A percentile compares a stretch with the other conserved stretches of the same genome.
These are phyloP conservation scores for Bagarius yarrelli DNA, from an alignment of 2,113 vertebrate species.

Conservation along the genomic window DNA sequence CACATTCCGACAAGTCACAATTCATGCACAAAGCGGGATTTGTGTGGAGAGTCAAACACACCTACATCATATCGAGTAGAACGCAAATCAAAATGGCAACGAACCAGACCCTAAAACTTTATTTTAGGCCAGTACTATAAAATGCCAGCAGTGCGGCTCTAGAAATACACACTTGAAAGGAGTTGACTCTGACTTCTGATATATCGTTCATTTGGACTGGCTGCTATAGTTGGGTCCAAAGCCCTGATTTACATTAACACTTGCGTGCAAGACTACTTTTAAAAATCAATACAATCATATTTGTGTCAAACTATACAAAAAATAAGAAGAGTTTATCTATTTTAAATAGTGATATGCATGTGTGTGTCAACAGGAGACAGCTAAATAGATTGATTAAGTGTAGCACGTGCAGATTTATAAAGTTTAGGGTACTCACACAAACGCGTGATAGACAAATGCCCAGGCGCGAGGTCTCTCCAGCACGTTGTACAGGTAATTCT, in stretches of 20 bases:
- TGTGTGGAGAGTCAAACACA: neutral
- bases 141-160: neutral
- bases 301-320: neutral
- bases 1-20: neutral
- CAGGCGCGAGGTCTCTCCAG: constrained; percentile 92
- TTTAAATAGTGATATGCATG: neutral
- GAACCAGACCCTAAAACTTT: neutral
- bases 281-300: neutral
- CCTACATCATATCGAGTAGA: too few relatives aligned
- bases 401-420: neutral
- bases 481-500: constrained; percentile 96
- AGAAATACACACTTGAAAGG: neutral
- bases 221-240: neutral
- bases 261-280: too few relatives aligned
- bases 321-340: neutral
- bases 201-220: constrained; percentile 2
- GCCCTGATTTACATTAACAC: neutral
- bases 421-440: constrained; percentile 83
- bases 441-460: constrained; percentile 95
- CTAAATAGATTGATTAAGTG: neutral
- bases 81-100: neutral
- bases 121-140: neutral
- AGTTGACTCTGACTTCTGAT: neutral
- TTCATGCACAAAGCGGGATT: neutral
- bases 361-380: neutral